Base-by-base conservation (phyloP, 2,113 vertebrate genomes). In the Coturnix japonica region DNA sequence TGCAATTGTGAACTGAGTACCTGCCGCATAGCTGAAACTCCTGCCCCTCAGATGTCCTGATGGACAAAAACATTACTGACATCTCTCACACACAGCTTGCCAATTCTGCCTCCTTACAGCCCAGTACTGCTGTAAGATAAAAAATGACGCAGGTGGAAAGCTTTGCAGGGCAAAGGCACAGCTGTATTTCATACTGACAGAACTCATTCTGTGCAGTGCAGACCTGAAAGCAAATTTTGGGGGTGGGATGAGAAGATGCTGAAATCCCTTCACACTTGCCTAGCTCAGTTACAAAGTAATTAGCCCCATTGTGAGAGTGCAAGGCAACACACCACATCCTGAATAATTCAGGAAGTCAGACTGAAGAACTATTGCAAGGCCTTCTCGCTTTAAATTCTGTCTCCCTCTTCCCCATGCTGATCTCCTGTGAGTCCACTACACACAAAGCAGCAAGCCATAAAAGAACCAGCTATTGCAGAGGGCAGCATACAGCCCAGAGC, bases 261-360 rank as follows among this genome's bases (percentile, higher is more conserved):
- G 56, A 11, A 31, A 22, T 44, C 49, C 77, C 87, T 88, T 79
- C 81, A 46, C 65, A 93, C 78, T 21, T 73, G 65, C 26, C 56
- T 57, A 11, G 16, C 19, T 82, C 63, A 39, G n/a, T 76, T 61
- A 51, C 49, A 54, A 81, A 90, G 78, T 76, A 46, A 22, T 56
- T 41, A 70, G 64, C 46, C 37, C 85, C 59, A 46, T 6, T 46
- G 54, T 37, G 60, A 76, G 81, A 87, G 69, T 23, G 88, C 31
- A 84, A 75, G 59, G 77, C 1, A 0, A 89, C 93, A 89, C 28
- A 72, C 16, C 54, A 37, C 35, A 39, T 59, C 64, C 51, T 96
- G 84, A 87, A 77, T 91, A 84, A 94, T 66, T 89, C 75, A 87
- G 60, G 49, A 77, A 84, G 81, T 8, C 71, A 80, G 64, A 54